Evolutionary conservation across 2,113 vertebrate genomes (phyloP), one percentile per base, ranked within the genome.

Genomic region (Trichomycterus rosablanca): DNA sequence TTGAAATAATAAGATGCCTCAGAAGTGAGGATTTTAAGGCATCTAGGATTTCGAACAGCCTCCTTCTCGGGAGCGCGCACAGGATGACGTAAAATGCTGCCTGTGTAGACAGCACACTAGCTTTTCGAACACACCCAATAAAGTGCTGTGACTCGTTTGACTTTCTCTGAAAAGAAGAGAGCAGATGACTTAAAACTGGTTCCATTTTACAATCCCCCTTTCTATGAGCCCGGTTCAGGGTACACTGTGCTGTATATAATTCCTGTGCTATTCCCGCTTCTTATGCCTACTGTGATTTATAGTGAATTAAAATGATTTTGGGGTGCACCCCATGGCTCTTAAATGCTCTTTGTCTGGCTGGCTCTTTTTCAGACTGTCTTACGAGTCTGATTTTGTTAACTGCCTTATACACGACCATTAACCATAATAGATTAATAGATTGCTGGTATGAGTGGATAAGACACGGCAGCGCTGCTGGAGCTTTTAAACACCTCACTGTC

Each of bases 281-380:
- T 39, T 24, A 40, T 72, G 68, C 76, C 80, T 66, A 40, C 75
- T 60, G 58, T 82, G 80, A 84, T 82, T 82, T 79, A 81, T 80
- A 55, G 70, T 73, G 81, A 84, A 84, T 85, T 76, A 79, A 83
- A 84, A 83, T 73, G 74, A 23, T 49, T 79, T 70, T 32, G 75
- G 71, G 76, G 83, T 71, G 71, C 68, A 57, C 75, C 52, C 65
- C 73, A 72, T 72, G 68, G 61, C 34, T 74, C 65, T 82, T 66
- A 81, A 81, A 82, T 76, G 72, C 74, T 74, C 73, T 78, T 73
- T 68, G 71, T 61, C 71, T 63, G 35, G 22, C 66, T 63, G 58
- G 37, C 67, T 55, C 35, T 34, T 62, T 71, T 80, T 76, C 77
- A 75, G 66, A 37, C 59, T 66, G 75, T 80, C 80, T 80, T 72